Evolutionary conservation across 2,888 invertebrate species (phyloP).

Genomic region (Sceliomorpha sp.): DNA sequence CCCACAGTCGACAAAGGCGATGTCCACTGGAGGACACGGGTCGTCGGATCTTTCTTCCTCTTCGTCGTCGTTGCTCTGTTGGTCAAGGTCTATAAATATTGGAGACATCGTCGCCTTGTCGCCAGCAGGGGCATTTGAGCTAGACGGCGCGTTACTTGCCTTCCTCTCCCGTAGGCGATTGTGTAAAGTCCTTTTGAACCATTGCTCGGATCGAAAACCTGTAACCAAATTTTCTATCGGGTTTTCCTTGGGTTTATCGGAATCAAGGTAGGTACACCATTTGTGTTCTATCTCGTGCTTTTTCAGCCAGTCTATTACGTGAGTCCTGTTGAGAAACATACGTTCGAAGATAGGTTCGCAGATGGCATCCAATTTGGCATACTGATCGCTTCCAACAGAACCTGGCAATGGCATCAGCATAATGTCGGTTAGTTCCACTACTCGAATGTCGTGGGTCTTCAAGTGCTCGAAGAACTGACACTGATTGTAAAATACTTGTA

Average conservation of each 20-base stretch:
- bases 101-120: slow-evolving; percentile 7
- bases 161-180: slow-evolving; percentile 3
- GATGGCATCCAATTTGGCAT: slow-evolving; percentile 62
- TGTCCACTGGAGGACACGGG: slow-evolving; percentile 45
- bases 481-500: slow-evolving; percentile 73
- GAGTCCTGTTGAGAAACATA: slow-evolving; percentile 66
- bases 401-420: slow-evolving; percentile 74
- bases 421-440: slow-evolving; percentile 68
- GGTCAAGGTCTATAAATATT: slow-evolving; percentile 24
- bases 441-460: slow-evolving; percentile 59
- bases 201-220: slow-evolving; percentile 43
- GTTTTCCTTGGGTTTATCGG: slow-evolving; percentile 26
- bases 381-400: slow-evolving; percentile 59
- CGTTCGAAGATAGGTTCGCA: slow-evolving; percentile 72
- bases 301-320: slow-evolving; percentile 73
- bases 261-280: slow-evolving; percentile 66
- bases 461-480: slow-evolving; percentile 75
- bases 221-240: slow-evolving; percentile 44
- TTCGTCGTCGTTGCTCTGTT: slow-evolving; percentile 3
- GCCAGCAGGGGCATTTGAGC: neutral
- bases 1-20: slow-evolving; percentile 71
- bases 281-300: slow-evolving; percentile 54
- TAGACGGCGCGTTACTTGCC: neutral
- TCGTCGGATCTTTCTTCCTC: slow-evolving; percentile 38
- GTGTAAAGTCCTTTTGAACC: slow-evolving; percentile 17